phyloP scores from a whole-genome alignment of 1,140 invertebrate genomes.

The Eumaeus atala region DNA sequence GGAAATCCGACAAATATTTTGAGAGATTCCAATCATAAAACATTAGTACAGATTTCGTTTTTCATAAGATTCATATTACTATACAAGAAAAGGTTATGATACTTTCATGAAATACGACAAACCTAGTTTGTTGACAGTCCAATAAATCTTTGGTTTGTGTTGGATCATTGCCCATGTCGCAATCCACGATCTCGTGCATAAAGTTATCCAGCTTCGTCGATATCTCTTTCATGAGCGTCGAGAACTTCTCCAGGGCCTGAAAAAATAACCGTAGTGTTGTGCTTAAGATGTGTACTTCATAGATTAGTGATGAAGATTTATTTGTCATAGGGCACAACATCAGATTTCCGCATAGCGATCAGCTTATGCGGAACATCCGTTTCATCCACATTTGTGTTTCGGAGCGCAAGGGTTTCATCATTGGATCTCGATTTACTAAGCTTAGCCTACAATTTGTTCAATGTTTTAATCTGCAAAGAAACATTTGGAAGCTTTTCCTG shows the following conservation, averaged over 20 bases:
- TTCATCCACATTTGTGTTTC: slow-evolving; percentile 45
- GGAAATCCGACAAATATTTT: no score
- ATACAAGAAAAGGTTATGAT: no score
- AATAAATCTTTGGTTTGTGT: slow-evolving; percentile 74
- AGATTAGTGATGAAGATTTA: neutral
- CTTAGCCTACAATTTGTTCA: neutral
- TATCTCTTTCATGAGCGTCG: slow-evolving; percentile 90
- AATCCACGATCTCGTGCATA: slow-evolving; percentile 85
- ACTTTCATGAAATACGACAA: no score
- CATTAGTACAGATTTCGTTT: no score
- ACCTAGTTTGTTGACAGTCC: slow-evolving; percentile 72
- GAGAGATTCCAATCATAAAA: no score
- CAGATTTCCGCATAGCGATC: slow-evolving; percentile 56
- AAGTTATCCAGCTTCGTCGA: slow-evolving; percentile 88
- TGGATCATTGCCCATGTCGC: slow-evolving; percentile 73
- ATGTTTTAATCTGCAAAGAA: no score
- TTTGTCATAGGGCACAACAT: slow-evolving; percentile 26
- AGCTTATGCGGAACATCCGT: slow-evolving; percentile 42
- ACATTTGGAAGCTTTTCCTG: no score
- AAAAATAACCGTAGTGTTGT: slow-evolving; percentile 36
- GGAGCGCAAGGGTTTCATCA: slow-evolving; percentile 64
- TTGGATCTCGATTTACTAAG: slow-evolving; percentile 18
- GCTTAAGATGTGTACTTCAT: no score
- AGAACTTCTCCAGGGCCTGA: slow-evolving; percentile 96
- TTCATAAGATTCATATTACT: no score